A percentile compares a stretch with the other conserved stretches of the same genome.
These are phyloP conservation scores for Pipistrellus pipistrellus DNA, from an alignment of 2,797 vertebrate genomes.

Conservation along the genomic window DNA sequence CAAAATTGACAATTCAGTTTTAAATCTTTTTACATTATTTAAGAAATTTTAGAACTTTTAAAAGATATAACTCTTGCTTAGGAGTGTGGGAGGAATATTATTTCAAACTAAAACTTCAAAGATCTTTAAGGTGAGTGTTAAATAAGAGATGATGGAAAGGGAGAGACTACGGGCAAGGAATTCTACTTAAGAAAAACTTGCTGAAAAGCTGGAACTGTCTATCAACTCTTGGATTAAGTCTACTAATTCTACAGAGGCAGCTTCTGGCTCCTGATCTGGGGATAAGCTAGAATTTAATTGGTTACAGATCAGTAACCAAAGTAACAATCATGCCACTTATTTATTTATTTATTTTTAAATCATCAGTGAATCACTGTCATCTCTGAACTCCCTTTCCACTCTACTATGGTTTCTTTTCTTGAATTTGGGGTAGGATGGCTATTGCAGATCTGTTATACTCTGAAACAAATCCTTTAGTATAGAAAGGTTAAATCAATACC, in stretches of 20 bases:
- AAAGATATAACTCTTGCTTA: conserved; percentile 33
- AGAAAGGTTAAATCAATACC: background rate
- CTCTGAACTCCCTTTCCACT: background rate
- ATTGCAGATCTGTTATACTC: background rate
- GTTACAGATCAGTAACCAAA: conserved; percentile 44
- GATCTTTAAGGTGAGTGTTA: conserved; percentile 27
- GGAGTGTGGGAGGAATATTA: conserved; percentile 1
- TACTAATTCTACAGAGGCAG: background rate
- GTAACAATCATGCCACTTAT: background rate
- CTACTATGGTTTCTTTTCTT: background rate
- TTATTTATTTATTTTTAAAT: background rate
- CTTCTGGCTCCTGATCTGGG: background rate
- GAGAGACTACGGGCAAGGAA: conserved; percentile 19
- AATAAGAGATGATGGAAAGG: conserved; percentile 51
- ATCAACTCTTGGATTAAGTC: conserved; percentile 18
- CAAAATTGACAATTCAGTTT: conserved; percentile 35
- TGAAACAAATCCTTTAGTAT: background rate
- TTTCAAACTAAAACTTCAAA: conserved; percentile 64
- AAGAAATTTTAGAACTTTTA: conserved; percentile 50
- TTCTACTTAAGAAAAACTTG: conserved; percentile 56
- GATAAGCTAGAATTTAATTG: conserved; percentile 35
- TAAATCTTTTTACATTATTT: conserved; percentile 48
- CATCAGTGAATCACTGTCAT: background rate
- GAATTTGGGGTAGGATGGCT: background rate
- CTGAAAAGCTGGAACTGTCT: background rate